phyloP scores from a whole-genome alignment of 2,888 invertebrate genomes.

The Steinernema carpocapsae region DNA sequence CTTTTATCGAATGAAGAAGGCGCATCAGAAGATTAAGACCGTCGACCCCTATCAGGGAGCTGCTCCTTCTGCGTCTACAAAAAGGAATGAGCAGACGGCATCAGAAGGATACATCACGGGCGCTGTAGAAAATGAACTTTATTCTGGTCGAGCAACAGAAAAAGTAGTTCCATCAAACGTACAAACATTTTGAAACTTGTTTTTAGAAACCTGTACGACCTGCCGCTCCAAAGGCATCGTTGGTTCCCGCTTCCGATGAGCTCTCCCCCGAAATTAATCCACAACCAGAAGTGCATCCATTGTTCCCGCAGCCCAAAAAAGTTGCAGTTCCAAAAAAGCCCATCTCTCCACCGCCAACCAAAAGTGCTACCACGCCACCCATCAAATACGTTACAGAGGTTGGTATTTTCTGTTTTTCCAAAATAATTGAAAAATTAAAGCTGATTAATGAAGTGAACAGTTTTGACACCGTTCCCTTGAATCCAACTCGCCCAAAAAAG shows the following conservation, averaged over 20 bases:
- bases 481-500: not conserved
- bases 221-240: too few species aligned
- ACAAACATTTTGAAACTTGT: too few species aligned
- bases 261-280: not conserved
- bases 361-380: not conserved
- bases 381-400: constrained; percentile 7
- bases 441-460: constrained; percentile 16
- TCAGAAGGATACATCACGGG: too few species aligned
- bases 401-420: not conserved
- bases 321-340: not conserved
- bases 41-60: too few species aligned
- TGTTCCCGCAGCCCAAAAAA: not conserved
- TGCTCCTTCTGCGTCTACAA: too few species aligned
- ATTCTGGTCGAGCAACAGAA: too few species aligned
- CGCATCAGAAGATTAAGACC: not conserved
- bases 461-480: not conserved
- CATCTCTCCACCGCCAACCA: not conserved
- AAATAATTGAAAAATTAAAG: not conserved
- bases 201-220: too few species aligned
- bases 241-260: not conserved
- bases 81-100: too few species aligned
- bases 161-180: too few species aligned
- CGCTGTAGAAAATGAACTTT: too few species aligned
- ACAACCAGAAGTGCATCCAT: not conserved
- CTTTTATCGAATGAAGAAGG: constrained; percentile 2